phyloP scores from a whole-genome alignment of 1,140 invertebrate genomes.

The Ptiloglossa arizonensis region DNA sequence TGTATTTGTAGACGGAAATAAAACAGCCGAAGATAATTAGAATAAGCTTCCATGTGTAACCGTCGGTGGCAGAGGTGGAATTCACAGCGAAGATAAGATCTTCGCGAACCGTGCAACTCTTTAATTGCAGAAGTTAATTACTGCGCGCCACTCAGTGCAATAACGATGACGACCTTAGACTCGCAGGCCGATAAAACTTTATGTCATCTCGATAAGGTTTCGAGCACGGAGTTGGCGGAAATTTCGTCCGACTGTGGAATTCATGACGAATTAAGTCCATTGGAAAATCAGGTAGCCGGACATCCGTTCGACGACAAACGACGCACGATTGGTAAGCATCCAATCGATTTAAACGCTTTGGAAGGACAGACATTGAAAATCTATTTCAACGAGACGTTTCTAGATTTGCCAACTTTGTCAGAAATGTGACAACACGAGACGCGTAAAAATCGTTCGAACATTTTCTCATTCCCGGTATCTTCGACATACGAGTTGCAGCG shows the following conservation, averaged over 20 bases:
- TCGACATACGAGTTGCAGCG: too few species aligned
- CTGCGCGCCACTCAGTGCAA: constrained; percentile 11
- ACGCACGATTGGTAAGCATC: constrained; percentile 82
- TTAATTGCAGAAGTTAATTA: constrained; percentile 62
- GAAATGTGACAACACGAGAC: background rate
- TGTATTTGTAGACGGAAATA: constrained; percentile 44
- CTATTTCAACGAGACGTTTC: background rate
- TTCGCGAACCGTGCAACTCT: constrained; percentile 38
- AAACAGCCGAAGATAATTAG: constrained; percentile 29
- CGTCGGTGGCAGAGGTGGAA: constrained; percentile 23
- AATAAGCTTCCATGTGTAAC: constrained; percentile 35
- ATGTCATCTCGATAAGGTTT: constrained; percentile 52
- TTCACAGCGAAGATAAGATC: constrained; percentile 46
- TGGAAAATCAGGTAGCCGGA: constrained; percentile 88
- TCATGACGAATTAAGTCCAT: constrained; percentile 68
- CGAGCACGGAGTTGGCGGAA: constrained; percentile 38
- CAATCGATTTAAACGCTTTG: constrained; percentile 12
- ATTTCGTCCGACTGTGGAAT: constrained; percentile 51
- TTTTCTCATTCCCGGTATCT: background rate
- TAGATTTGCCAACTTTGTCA: background rate
- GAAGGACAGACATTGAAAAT: background rate
- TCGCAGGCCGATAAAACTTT: constrained; percentile 46
- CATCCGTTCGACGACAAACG: constrained; percentile 84
- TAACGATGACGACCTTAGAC: constrained; percentile 61
- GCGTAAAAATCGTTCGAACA: too few species aligned